Evolutionary conservation across 2,113 vertebrate genomes (phyloP), one percentile per base, ranked within the genome.

Genomic region (Amphilophus citrinellus): DNA sequence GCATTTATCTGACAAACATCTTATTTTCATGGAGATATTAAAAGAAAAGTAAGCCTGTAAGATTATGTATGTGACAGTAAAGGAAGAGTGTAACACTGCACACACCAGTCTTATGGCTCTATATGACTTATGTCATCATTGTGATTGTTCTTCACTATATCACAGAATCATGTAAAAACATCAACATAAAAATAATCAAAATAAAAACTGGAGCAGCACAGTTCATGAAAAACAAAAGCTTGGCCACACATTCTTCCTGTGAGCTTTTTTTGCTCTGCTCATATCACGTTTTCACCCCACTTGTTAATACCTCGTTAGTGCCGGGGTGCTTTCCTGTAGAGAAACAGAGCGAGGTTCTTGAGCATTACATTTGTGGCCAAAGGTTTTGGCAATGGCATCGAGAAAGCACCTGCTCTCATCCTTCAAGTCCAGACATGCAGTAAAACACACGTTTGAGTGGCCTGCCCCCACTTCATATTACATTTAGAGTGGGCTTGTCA

Each of bases 221-320:
- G 39, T 42, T 3, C 1, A 3, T 42, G 3, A 44, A 44, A 44
- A 44, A 44, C 11, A 44, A 44, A 44, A 3, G 10, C 13, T 44
- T 4, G 3, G 10, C 42, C 42, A 44, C 42, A 13, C 13, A 10
- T 57, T n/a, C 9, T n/a, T 57, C n/a, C 9, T 57, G 20, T 57
- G 56, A 56, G 53, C 20, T 9, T 20, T 20, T 56, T 56, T 56
- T 56, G 8, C 18, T 56, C 7, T 57, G 56, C 20, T 57, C 20
- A 10, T 57, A 56, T 56, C 8, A 8, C 9, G 20, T n/a, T 57
- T 5, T n/a, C n/a, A 20, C 56, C 56, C 20, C 20, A 0, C 42
- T 18, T 20, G 47, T 71, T 50, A 71, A 50, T 50, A 47, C 9
- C 44, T 42, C 47, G 42, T 47, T 68, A 7, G 18, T 47, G 39